Conservation (phyloP, 2,113 vertebrate genomes). For the Pantherophis guttatus region DNA sequence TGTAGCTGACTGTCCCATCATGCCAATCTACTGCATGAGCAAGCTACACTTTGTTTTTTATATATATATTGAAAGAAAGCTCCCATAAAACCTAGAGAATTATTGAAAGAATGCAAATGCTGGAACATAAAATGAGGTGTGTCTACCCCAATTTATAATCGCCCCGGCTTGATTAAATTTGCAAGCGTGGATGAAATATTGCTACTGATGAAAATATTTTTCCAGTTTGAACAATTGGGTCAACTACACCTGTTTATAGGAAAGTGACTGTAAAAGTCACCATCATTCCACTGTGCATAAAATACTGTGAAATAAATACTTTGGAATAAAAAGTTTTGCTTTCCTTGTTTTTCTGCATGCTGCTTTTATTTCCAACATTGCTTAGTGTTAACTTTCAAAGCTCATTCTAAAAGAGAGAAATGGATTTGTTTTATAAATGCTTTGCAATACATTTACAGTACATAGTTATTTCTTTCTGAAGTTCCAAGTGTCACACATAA, state of each 20-base stretch:
- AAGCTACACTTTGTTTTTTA: rapidly evolving
- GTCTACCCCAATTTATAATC: not conserved
- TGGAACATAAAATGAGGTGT: not conserved
- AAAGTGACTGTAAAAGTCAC: constrained; percentile 61
- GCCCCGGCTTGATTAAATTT: constrained; percentile 31
- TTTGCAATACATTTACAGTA: not conserved
- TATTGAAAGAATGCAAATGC: constrained; percentile 14
- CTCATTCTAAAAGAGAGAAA: not conserved
- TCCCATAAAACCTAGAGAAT: not conserved
- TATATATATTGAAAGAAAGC: not conserved
- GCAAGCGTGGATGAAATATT: constrained; percentile 47
- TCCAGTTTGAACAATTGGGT: constrained; percentile 68
- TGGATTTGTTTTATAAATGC: not conserved
- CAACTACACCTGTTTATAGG: constrained; percentile 65
- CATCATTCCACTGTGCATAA: constrained; percentile 63
- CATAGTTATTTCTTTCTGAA: not conserved
- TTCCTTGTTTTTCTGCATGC: constrained; percentile 15
- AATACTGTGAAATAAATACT: constrained; percentile 71
- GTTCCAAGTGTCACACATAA: not conserved
- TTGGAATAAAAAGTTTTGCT: constrained; percentile 47
- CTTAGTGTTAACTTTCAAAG: not conserved
- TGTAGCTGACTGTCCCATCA: not conserved
- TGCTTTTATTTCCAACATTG: constrained; percentile 1
- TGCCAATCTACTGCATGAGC: not conserved
- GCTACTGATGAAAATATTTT: constrained; percentile 60